Evolutionary conservation across 1,140 invertebrate species (phyloP), one percentile per base, ranked within the genome.

Genomic region (Drosophila pseudoananassae): DNA sequence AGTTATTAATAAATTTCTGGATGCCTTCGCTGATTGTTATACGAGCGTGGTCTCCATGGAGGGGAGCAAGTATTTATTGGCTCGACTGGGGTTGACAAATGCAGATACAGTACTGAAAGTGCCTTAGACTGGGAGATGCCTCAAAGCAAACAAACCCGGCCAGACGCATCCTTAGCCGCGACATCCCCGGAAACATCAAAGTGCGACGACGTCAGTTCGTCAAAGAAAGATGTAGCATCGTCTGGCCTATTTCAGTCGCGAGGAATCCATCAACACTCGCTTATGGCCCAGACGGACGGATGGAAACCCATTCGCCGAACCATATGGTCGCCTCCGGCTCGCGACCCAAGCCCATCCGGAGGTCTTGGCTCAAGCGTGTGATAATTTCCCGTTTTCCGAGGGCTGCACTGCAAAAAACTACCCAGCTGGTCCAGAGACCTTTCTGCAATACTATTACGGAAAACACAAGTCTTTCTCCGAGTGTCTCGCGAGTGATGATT

Each of bases 21-120:
- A 70, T 54, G 74, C 63, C 64, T 53, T 83, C 57, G 81, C 75
- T 85, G 82, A 85, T 82, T 88, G 82, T 82, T 85, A 85, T 88
- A 88, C 63, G 79, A 59, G 49, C 23, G 45, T 33, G 47, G 31
- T 40, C 38, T 6, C 1, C 38, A 14, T 27, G 27, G 40, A 38
- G 46, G 17, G 57, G n/a, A 49, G 45, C 17, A 46, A 23, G 31
- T 40, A 17, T 58, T 55, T 52, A 51, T 40, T 25, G 47, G 14
- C 56, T 50, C 59, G 33, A 36, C 33, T 51, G n/a, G 45, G 45
- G 68, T 4, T 49, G 40, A 43, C 40, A 43, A 63, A 47, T 29
- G 7, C 17, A 46, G 61, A 66, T 43, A 64, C 43, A 64, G 51
- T 51, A 64, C 43, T 51, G 27, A 51, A 59, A 72, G 59, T 55